Evolutionary conservation across 2,797 vertebrate genomes (phyloP).

Genomic region (Rhinogobio ventralis): DNA sequence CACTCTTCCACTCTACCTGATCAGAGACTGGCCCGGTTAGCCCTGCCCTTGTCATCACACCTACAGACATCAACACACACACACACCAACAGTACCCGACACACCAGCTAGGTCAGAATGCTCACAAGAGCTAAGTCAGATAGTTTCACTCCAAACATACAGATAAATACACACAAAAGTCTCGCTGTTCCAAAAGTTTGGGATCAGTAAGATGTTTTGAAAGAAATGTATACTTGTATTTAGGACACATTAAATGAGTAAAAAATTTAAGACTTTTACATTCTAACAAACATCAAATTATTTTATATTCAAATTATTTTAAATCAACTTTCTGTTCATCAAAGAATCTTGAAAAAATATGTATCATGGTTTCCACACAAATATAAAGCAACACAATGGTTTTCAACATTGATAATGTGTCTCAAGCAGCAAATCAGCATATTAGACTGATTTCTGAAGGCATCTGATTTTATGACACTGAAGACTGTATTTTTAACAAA

Average conservation of each 20-base stretch:
- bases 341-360: not conserved
- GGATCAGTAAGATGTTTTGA: not conserved
- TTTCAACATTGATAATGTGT: not conserved
- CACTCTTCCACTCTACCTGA: constrained; percentile 26
- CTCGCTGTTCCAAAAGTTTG: not conserved
- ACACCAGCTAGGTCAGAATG: constrained; percentile 22
- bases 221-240: not conserved
- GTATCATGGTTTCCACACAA: not conserved
- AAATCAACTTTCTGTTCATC: not conserved
- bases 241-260: not conserved
- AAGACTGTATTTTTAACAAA: not conserved
- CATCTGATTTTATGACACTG: not conserved
- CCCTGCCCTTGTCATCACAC: constrained; percentile 56
- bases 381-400: not conserved
- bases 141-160: not conserved
- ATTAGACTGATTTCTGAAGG: not conserved
- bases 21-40: constrained; percentile 29
- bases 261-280: not conserved
- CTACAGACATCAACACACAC: constrained; percentile 57
- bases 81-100: constrained; percentile 34
- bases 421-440: not conserved
- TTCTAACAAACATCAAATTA: not conserved
- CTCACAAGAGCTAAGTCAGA: not conserved
- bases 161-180: not conserved
- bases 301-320: too few relatives aligned